Conservation (phyloP, 1,140 invertebrate genomes). For the Drosophila guanche region DNA sequence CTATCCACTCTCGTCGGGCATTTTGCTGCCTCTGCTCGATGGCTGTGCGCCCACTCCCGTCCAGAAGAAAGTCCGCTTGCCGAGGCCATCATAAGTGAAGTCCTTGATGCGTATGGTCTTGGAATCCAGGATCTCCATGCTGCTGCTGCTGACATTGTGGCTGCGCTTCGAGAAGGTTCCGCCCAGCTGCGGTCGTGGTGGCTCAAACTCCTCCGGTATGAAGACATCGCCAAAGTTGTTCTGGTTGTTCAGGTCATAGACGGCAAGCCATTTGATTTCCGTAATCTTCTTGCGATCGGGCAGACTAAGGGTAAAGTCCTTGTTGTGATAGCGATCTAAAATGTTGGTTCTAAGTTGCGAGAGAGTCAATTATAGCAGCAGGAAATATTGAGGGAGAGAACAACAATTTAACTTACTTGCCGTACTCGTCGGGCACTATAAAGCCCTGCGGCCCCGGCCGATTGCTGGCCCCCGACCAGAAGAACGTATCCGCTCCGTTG, state of each 20-base stretch:
- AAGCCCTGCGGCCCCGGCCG: slow-evolving; percentile 95
- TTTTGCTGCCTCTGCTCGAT: slow-evolving; percentile 90
- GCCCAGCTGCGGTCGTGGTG: slow-evolving; percentile 90
- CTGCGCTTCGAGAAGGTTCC: slow-evolving; percentile 88
- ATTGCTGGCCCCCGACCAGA: slow-evolving; percentile 95
- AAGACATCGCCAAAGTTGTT: slow-evolving; percentile 95
- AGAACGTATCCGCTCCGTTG: slow-evolving; percentile 94
- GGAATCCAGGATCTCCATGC: slow-evolving; percentile 91
- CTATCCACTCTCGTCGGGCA: slow-evolving; percentile 97
- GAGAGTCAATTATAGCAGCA: neutral
- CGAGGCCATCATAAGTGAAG: slow-evolving; percentile 91
- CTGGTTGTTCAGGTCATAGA: slow-evolving; percentile 93
- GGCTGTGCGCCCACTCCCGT: slow-evolving; percentile 94
- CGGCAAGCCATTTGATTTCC: slow-evolving; percentile 94
- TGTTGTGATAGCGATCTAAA: slow-evolving; percentile 92
- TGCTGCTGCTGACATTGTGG: slow-evolving; percentile 89
- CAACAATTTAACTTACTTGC: slow-evolving; percentile 87
- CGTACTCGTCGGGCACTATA: slow-evolving; percentile 94
- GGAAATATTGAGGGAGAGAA: neutral
- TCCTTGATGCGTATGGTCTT: slow-evolving; percentile 91
- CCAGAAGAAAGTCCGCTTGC: slow-evolving; percentile 93
- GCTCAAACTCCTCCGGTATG: slow-evolving; percentile 95
- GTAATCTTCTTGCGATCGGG: slow-evolving; percentile 94
- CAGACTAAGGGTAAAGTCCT: slow-evolving; percentile 92
- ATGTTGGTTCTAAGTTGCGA: slow-evolving; percentile 90